These are phyloP conservation scores for Onychomys leucogaster DNA, from an alignment of 2,797 vertebrate species.

Conservation along the genomic window DNA sequence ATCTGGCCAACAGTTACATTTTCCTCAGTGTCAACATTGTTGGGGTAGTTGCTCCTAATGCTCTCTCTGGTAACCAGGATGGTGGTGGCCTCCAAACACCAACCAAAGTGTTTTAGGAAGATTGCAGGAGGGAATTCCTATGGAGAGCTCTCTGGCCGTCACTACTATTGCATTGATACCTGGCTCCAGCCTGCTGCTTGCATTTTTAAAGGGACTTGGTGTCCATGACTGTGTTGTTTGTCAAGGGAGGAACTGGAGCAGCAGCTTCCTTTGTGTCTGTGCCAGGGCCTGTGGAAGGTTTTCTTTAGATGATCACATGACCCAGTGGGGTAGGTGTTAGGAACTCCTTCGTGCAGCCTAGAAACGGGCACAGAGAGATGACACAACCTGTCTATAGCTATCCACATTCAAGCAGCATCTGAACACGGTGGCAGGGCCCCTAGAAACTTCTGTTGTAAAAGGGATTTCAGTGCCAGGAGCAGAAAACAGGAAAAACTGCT, in stretches of 20 bases:
- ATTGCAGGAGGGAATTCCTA: not conserved
- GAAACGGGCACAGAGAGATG: not conserved
- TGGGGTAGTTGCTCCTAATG: not conserved
- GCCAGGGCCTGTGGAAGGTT: not conserved
- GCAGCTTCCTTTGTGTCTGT: not conserved
- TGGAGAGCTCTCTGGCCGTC: not conserved
- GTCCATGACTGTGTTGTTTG: not conserved
- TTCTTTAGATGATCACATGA: not conserved
- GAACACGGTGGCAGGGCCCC: no score
- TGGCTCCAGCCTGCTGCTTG: not conserved
- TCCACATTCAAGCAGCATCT: not conserved
- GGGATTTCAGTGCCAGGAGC: not conserved
- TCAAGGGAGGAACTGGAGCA: not conserved
- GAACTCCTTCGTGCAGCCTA: not conserved
- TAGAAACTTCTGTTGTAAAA: not conserved
- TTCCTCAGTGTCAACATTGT: not conserved
- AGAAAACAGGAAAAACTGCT: not conserved
- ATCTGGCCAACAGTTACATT: not conserved
- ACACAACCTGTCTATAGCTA: no score
- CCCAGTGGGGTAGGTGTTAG: not conserved
- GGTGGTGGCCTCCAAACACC: not conserved
- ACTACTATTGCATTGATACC: not conserved
- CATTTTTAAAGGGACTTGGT: not conserved
- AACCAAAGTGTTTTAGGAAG: not conserved
- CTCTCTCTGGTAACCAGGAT: not conserved